These are phyloP conservation scores for Platorchestia sp. DNA, from an alignment of 1,140 invertebrate genomes.

Conservation along the genomic window DNA sequence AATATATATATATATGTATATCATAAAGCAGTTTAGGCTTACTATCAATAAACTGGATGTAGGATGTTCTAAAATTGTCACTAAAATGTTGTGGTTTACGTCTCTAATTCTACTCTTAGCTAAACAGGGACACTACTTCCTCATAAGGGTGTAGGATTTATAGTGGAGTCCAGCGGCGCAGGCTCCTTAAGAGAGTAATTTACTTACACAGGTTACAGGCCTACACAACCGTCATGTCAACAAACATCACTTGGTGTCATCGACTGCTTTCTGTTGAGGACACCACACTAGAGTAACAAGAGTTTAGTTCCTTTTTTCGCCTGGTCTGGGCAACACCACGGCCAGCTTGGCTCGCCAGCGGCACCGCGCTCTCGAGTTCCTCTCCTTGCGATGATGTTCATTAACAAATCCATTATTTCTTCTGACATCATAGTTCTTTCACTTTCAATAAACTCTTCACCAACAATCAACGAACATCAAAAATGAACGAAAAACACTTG, in stretches of 20 bases:
- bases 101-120: conserved; percentile 48
- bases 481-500: conserved; percentile 54
- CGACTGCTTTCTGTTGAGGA: neutral
- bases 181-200: neutral
- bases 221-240: conserved; percentile 14
- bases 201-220: conserved; percentile 42
- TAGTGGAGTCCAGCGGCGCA: neutral
- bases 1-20: conserved; percentile 56
- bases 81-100: conserved; percentile 54
- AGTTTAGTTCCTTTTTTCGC: neutral
- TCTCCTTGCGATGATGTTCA: neutral
- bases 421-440: conserved; percentile 45
- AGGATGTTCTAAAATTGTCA: conserved; percentile 52
- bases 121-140: conserved; percentile 49
- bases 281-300: neutral
- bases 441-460: conserved; percentile 52
- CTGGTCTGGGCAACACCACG: neutral
- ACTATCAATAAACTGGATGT: conserved; percentile 54
- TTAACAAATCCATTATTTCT: neutral
- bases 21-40: conserved; percentile 54
- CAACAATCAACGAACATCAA: conserved; percentile 55
- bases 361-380: neutral
- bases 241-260: conserved; percentile 30
- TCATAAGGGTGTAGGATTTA: conserved; percentile 3
- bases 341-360: neutral